phyloP scores from a whole-genome alignment of 2,113 vertebrate species.

The Nymphicus hollandicus region DNA sequence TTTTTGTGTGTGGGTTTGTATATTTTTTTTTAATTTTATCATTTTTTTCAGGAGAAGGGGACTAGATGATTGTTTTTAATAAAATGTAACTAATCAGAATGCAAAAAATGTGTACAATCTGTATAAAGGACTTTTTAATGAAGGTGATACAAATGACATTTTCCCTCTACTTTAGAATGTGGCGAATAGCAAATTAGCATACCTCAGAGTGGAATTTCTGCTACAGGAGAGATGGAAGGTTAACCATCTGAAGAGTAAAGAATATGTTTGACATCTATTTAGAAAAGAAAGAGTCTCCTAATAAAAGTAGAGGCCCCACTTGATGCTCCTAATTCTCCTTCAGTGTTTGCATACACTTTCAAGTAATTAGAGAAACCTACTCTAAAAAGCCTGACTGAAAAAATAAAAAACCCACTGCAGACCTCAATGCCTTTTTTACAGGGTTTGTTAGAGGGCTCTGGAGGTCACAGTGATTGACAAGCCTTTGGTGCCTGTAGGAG shows the following conservation, averaged over 20 bases:
- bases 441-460: constrained; percentile 59
- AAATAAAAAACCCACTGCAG: constrained; percentile 32
- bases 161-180: constrained; percentile 64
- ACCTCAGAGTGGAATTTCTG: constrained; percentile 67
- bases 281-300: constrained; percentile 71
- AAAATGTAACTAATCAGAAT: constrained; percentile 36
- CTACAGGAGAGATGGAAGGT: constrained; percentile 75
- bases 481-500: constrained; percentile 61
- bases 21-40: neutral
- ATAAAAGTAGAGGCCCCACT: constrained; percentile 75
- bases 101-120: constrained; percentile 28
- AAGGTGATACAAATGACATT: constrained; percentile 64
- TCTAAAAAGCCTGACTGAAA: constrained; percentile 47
- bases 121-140: constrained; percentile 69
- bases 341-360: constrained; percentile 78
- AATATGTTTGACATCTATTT: constrained; percentile 77
- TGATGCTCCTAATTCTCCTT: constrained; percentile 70
- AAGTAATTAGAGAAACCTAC: constrained; percentile 73
- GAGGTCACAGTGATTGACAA: constrained; percentile 78
- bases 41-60: neutral
- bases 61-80: neutral
- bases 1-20: neutral
- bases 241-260: constrained; percentile 77
- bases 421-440: constrained; percentile 70
- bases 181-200: constrained; percentile 75